Base-by-base conservation (phyloP, 1,140 invertebrate genomes). In the Cotesia chilonis region DNA sequence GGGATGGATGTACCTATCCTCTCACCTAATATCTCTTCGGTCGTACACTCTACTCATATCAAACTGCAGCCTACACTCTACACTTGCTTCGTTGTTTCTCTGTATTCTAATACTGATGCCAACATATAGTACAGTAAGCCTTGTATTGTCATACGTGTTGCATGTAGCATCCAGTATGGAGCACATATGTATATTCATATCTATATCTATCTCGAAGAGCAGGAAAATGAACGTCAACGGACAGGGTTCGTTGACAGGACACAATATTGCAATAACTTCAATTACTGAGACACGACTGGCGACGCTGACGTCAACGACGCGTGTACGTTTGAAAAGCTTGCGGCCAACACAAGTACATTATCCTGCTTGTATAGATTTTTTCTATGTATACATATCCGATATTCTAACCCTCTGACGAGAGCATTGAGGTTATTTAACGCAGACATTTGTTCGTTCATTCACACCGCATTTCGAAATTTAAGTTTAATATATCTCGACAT, bases 211-310 rank as follows among this genome's bases (percentile, higher is more conserved):
- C 17, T 9, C 17, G 28, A 9, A 9, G 9, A 28, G 57, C 28
- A 59, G 17, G 57, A 59, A 78, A 75, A 81, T 77, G 76, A 77
- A 79, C 77, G 75, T 73, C 60, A 10, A 54, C 6, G 37, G 68
- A 64, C 64, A 38, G 64, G 54, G 64, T 67, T 72, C 64, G 75
- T 78, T 85, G 85, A 85, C 84, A 86, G 83, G 81, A 86, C 84
- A 86, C 84, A 86, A 86, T 86, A 87, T 87, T 86, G 85, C 85
- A 85, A 86, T 86, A 87, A 86, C 84, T 87, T 84, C 84, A 87
- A 87, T 86, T 87, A 87, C 81, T 75, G 70, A 78, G 79, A 85
- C 84, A 86, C 79, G 81, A 81, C 78, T 57, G 76, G 75, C 77
- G 76, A 73, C 75, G 82, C 81, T 20, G 37, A 36, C 63, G 47